Conservation (phyloP, 2,113 vertebrate genomes). For the Protobothrops mucrosquamatus region DNA sequence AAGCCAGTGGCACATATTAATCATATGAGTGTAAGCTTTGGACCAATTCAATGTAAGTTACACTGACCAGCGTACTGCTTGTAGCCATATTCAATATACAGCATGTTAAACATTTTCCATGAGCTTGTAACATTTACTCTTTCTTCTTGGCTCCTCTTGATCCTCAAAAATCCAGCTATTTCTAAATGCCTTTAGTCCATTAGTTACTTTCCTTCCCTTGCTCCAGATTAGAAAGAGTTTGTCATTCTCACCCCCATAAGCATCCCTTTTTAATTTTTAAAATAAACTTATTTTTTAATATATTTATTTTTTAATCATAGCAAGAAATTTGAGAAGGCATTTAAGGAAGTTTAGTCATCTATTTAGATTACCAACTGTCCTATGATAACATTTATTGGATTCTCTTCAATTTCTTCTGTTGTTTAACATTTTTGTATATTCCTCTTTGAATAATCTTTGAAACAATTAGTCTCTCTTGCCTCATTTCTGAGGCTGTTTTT, state of each 20-base stretch:
- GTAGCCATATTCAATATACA: constrained; percentile 17
- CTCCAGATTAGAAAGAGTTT: neutral
- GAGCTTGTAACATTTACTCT: constrained; percentile 41
- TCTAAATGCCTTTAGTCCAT: constrained; percentile 15
- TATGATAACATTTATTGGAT: constrained; percentile 3
- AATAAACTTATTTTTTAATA: neutral
- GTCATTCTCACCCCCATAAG: neutral
- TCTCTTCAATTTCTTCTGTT: neutral
- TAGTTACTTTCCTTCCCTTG: neutral
- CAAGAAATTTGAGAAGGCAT: neutral
- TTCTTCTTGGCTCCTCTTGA: constrained; percentile 25
- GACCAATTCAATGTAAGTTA: constrained; percentile 39
- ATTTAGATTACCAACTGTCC: neutral
- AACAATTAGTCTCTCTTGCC: neutral
- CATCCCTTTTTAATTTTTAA: neutral
- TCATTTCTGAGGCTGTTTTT: neutral
- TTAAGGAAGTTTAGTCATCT: neutral
- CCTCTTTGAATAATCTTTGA: neutral
- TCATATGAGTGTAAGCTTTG: constrained; percentile 27
- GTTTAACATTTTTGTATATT: neutral
- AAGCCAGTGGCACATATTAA: constrained; percentile 24
- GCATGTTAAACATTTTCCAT: constrained; percentile 31
- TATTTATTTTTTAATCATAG: neutral
- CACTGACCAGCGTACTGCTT: constrained; percentile 18
- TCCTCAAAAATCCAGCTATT: constrained; percentile 35